Conservation (phyloP, 1,140 invertebrate species). For the Aricia agestis region DNA sequence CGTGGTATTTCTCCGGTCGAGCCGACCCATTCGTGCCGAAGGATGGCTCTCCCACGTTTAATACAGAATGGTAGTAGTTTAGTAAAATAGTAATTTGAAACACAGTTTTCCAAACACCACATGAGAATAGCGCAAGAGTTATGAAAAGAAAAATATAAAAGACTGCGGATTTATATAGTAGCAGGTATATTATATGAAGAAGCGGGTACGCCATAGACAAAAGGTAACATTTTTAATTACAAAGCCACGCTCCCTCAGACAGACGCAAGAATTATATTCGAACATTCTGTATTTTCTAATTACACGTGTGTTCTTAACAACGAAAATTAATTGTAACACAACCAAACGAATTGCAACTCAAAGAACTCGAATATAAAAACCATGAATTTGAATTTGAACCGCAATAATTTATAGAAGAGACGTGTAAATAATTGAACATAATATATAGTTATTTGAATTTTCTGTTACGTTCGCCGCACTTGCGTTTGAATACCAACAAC, state of each 20-base stretch:
- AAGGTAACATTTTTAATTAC: constrained; percentile 50
- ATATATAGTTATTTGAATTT: not conserved
- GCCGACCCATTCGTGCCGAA: no score
- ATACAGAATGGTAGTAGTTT: not conserved
- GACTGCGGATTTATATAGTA: constrained; percentile 2
- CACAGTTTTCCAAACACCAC: not conserved
- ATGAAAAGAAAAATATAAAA: constrained; percentile 11
- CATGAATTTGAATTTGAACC: constrained; percentile 42
- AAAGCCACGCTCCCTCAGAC: constrained; percentile 34
- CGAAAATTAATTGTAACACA: constrained; percentile 66
- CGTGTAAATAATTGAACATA: constrained; percentile 25
- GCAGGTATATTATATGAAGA: constrained; percentile 13
- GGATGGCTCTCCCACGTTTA: no score
- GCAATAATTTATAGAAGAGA: constrained; percentile 35
- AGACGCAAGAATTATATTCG: constrained; percentile 54
- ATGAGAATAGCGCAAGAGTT: not conserved
- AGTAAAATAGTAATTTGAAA: not conserved
- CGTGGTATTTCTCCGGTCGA: no score
- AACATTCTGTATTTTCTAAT: constrained; percentile 59
- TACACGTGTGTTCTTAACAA: constrained; percentile 67
- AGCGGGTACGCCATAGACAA: constrained; percentile 28
- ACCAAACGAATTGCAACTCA: constrained; percentile 57
- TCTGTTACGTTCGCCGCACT: not conserved
- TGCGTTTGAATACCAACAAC: not conserved
- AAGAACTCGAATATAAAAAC: constrained; percentile 43